A percentile compares a stretch with the other conserved stretches of the same genome.
These are phyloP conservation scores for Ictalurus furcatus DNA, from an alignment of 2,113 vertebrate genomes.

Conservation along the genomic window DNA sequence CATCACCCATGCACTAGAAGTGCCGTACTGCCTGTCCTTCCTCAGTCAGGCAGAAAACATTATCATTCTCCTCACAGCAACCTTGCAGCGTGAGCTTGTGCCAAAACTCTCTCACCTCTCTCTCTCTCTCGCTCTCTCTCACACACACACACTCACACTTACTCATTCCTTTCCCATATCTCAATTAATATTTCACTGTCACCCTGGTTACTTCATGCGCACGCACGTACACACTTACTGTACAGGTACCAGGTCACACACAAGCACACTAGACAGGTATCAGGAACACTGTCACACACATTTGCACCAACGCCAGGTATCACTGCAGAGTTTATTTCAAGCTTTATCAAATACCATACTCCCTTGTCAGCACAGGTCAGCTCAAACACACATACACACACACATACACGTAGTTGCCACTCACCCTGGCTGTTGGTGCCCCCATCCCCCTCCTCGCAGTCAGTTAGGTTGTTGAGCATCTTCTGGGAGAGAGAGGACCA, in stretches of 20 bases:
- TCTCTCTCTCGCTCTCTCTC: not conserved
- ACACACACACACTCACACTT: slow-evolving; percentile 31
- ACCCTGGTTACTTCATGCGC: slow-evolving; percentile 27
- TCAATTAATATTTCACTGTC: slow-evolving; percentile 17
- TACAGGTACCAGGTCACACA: slow-evolving; percentile 52
- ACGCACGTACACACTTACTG: not conserved
- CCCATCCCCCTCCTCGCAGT: slow-evolving; percentile 47
- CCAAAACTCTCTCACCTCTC: slow-evolving; percentile 37
- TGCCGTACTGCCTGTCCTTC: slow-evolving; percentile 41
- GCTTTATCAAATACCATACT: slow-evolving; percentile 8
- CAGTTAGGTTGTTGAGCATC: slow-evolving; percentile 46
- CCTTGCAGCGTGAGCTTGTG: slow-evolving; percentile 57
- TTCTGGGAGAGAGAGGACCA: slow-evolving; percentile 27
- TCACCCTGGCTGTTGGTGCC: slow-evolving; percentile 45
- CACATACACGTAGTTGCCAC: slow-evolving; percentile 5
- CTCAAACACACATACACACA: slow-evolving; percentile 9
- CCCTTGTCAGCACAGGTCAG: not conserved
- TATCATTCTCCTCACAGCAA: slow-evolving; percentile 66
- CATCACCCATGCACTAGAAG: not conserved
- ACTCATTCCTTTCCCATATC: not conserved
- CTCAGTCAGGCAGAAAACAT: slow-evolving; percentile 53
- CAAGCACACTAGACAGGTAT: slow-evolving; percentile 16
- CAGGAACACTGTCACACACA: slow-evolving; percentile 14
- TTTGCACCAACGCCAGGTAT: not conserved
- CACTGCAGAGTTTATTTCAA: not conserved